Evolutionary conservation across 2,797 vertebrate species (phyloP).

Genomic region (Coregonus sp.): DNA sequence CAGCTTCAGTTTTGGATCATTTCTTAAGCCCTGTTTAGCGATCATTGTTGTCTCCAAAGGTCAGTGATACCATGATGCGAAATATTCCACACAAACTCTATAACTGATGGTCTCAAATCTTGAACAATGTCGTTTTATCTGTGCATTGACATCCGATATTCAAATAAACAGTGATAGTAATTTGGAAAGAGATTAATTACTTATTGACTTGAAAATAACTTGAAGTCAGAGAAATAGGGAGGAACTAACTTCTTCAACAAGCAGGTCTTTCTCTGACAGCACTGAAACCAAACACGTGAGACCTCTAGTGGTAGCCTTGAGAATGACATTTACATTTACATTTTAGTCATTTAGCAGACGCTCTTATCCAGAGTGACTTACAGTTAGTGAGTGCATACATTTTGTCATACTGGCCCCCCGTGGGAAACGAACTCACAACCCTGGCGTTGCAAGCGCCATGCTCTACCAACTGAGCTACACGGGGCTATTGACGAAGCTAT

Average conservation of each 20-base stretch:
- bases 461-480: too few species aligned
- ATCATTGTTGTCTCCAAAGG: not conserved
- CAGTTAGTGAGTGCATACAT: too few species aligned
- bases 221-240: not conserved
- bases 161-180: not conserved
- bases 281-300: not conserved
- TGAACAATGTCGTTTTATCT: not conserved
- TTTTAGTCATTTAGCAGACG: too few species aligned
- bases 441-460: too few species aligned
- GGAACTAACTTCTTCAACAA: not conserved
- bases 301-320: conserved; percentile 3
- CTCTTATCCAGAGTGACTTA: too few species aligned
- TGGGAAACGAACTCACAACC: too few species aligned
- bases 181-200: not conserved
- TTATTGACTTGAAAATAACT: not conserved
- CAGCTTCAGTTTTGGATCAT: not conserved
- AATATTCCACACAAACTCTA: not conserved
- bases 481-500: too few species aligned
- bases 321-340: not conserved
- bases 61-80: not conserved
- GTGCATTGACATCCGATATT: not conserved
- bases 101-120: not conserved
- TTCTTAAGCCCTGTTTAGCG: not conserved
- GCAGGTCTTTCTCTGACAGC: not conserved
- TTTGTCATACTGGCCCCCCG: too few species aligned